Evolutionary conservation across 2,888 invertebrate genomes (phyloP).

Genomic region (Polyploca ridens): DNA sequence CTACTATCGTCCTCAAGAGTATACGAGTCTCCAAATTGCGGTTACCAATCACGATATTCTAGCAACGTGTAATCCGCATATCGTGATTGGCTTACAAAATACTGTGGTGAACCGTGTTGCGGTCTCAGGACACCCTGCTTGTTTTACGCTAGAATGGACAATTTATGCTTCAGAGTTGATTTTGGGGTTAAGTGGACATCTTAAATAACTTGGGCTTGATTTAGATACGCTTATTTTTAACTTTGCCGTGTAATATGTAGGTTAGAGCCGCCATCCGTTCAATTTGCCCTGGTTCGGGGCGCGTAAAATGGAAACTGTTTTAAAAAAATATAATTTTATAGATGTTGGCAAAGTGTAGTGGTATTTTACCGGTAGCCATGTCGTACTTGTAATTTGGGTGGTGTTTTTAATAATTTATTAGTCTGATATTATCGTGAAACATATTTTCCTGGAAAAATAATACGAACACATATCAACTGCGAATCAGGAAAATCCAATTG

Average conservation of each 20-base stretch:
- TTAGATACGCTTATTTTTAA: slow-evolving; percentile 8
- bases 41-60: too few relatives aligned
- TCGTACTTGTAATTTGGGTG: too few relatives aligned
- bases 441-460: background rate
- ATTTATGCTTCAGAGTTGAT: slow-evolving; percentile 17
- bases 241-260: slow-evolving; percentile 2
- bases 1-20: too few relatives aligned
- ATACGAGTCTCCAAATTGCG: too few relatives aligned
- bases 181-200: slow-evolving; percentile 14
- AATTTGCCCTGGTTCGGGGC: background rate
- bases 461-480: background rate
- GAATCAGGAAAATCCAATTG: background rate
- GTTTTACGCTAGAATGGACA: slow-evolving; percentile 18
- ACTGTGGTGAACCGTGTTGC: slow-evolving; percentile 15
- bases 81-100: slow-evolving; percentile 15
- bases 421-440: too few relatives aligned
- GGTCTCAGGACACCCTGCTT: slow-evolving; percentile 20
- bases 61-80: slow-evolving; percentile 20
- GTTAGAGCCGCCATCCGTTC: slow-evolving; percentile 9
- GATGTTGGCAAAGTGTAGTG: background rate
- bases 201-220: slow-evolving; percentile 1
- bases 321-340: background rate
- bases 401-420: too few relatives aligned
- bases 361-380: background rate
- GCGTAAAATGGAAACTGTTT: background rate